Evolutionary conservation across 2,797 vertebrate species (phyloP).

Genomic region (Phoebastria nigripes): DNA sequence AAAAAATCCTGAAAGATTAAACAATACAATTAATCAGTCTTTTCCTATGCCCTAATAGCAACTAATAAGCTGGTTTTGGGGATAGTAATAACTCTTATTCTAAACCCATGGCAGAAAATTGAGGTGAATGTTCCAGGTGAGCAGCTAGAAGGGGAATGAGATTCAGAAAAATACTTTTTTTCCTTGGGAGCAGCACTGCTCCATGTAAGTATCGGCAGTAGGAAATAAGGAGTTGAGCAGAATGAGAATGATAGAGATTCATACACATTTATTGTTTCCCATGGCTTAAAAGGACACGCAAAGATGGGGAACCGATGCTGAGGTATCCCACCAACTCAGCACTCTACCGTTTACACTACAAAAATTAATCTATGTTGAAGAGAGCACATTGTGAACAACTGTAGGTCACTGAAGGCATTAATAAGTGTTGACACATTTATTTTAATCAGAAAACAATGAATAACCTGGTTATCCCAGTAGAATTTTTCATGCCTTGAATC

Average conservation of each 20-base stretch:
- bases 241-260: not conserved
- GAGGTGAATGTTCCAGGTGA: not conserved
- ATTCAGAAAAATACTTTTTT: not conserved
- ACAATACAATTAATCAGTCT: not conserved
- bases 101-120: not conserved
- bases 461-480: not conserved
- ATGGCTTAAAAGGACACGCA: not conserved
- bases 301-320: not conserved
- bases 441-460: not conserved
- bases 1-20: not conserved
- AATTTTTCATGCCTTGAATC: not conserved
- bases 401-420: not conserved
- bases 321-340: not conserved
- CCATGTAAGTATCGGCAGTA: fast-evolving
- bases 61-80: not conserved
- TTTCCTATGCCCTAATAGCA: not conserved
- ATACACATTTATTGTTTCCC: not conserved
- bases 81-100: not conserved
- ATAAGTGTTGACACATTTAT: not conserved
- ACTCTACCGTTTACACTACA: not conserved
- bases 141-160: not conserved
- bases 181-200: not conserved
- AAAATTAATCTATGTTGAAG: not conserved
- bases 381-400: not conserved
- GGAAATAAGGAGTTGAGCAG: not conserved